Conservation (phyloP, 2,888 invertebrate genomes). For the Netelia virgata region DNA sequence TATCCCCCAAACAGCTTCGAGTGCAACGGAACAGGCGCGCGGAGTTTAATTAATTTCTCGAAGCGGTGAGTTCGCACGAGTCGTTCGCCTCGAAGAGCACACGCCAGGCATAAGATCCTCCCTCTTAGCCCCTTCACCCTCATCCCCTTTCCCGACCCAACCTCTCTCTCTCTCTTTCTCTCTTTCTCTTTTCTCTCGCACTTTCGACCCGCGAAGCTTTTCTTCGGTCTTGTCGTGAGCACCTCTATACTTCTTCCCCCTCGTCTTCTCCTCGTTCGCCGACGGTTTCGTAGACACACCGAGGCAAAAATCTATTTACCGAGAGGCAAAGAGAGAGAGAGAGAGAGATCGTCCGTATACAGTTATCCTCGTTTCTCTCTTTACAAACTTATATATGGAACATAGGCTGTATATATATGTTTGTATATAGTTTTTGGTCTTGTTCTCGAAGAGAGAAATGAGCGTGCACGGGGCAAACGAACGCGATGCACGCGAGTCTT, state of each 20-base stretch:
- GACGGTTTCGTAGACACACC: conserved; percentile 25
- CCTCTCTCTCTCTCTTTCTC: conserved; percentile 37
- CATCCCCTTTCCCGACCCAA: background rate
- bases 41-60: conserved; percentile 68
- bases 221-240: conserved; percentile 36
- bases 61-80: conserved; percentile 39
- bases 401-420: conserved; percentile 1
- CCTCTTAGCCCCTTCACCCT: background rate
- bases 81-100: conserved; percentile 53
- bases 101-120: conserved; percentile 43
- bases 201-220: conserved; percentile 32
- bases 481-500: conserved; percentile 28
- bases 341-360: conserved; percentile 25
- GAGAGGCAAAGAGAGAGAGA: conserved; percentile 17
- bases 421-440: conserved; percentile 26
- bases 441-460: conserved; percentile 12
- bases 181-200: conserved; percentile 41
- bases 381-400: background rate
- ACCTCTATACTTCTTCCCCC: conserved; percentile 7
- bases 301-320: conserved; percentile 54
- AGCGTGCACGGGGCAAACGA: conserved; percentile 33
- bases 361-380: background rate
- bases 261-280: conserved; percentile 13
- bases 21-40: conserved; percentile 51
- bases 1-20: conserved; percentile 24